Conservation (phyloP, 2,888 invertebrate genomes). For the Adelognathus sp. region DNA sequence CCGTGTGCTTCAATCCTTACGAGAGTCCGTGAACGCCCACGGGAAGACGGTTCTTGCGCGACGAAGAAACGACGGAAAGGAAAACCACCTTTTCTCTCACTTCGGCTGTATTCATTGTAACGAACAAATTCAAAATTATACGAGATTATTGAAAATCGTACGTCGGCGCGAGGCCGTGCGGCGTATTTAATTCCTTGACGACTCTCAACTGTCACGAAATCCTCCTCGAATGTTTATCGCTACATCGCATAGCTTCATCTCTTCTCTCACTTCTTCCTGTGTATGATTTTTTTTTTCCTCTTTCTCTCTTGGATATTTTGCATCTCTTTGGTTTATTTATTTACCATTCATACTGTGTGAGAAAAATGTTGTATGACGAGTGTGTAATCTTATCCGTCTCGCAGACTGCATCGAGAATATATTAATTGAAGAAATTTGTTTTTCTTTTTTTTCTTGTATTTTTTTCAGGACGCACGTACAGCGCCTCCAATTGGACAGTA, state of each 20-base stretch:
- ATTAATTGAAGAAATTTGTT: constrained; percentile 6
- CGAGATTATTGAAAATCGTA: constrained; percentile 19
- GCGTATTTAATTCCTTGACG: constrained; percentile 7
- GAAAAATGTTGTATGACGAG: background rate
- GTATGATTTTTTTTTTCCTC: background rate
- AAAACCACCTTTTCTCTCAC: constrained; percentile 20
- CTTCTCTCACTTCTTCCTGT: background rate
- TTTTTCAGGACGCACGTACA: constrained; percentile 70
- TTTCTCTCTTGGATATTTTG: constrained; percentile 14
- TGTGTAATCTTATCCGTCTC: background rate
- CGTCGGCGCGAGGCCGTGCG: background rate
- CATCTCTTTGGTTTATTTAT: constrained; percentile 1
- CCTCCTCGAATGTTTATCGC: constrained; percentile 14
- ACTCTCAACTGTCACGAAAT: background rate
- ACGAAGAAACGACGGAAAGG: constrained; percentile 1
- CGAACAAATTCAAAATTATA: constrained; percentile 22
- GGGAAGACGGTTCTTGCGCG: background rate
- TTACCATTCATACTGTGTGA: background rate
- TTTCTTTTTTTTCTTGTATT: constrained; percentile 43
- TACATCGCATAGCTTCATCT: background rate
- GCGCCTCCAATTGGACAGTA: constrained; percentile 75
- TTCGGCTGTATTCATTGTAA: constrained; percentile 38
- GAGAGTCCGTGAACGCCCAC: constrained; percentile 40
- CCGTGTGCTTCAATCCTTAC: constrained; percentile 48
- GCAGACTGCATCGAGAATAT: background rate